phyloP scores from a whole-genome alignment of 2,113 vertebrate genomes.

The Actenoides lindsayi region DNA sequence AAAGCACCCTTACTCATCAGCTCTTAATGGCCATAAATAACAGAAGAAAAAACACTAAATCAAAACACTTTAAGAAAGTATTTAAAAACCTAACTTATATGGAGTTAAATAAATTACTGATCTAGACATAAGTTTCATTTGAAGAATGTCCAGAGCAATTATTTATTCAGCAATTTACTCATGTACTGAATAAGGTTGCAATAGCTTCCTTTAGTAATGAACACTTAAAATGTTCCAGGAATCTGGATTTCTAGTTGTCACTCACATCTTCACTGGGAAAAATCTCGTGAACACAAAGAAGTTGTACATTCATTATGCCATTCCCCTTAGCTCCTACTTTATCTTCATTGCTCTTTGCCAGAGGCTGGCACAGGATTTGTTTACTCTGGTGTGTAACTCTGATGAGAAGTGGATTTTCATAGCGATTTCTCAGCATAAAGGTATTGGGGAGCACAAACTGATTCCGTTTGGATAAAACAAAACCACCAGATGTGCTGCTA shows the following conservation, averaged over 20 bases:
- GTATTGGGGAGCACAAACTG: background rate
- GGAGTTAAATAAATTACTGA: background rate
- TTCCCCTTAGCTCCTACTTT: background rate
- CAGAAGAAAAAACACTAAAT: background rate
- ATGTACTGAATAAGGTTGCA: background rate
- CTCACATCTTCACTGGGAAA: background rate
- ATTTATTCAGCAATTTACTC: background rate
- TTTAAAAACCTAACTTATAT: background rate
- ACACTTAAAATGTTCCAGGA: background rate
- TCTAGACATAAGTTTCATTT: background rate
- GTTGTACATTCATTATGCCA: background rate
- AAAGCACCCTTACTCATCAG: background rate
- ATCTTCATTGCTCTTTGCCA: background rate
- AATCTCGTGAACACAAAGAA: background rate
- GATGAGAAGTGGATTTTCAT: background rate
- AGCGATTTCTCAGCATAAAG: background rate
- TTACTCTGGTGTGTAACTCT: background rate
- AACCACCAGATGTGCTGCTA: background rate
- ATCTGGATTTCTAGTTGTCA: background rate
- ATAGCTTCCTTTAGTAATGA: background rate
- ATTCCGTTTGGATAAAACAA: conserved; percentile 1
- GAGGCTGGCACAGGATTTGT: background rate
- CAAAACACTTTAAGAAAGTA: background rate
- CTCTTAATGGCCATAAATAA: background rate
- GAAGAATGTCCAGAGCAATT: background rate